Evolutionary conservation across 2,113 vertebrate species (phyloP).

Genomic region (Dromaius novaehollandiae): DNA sequence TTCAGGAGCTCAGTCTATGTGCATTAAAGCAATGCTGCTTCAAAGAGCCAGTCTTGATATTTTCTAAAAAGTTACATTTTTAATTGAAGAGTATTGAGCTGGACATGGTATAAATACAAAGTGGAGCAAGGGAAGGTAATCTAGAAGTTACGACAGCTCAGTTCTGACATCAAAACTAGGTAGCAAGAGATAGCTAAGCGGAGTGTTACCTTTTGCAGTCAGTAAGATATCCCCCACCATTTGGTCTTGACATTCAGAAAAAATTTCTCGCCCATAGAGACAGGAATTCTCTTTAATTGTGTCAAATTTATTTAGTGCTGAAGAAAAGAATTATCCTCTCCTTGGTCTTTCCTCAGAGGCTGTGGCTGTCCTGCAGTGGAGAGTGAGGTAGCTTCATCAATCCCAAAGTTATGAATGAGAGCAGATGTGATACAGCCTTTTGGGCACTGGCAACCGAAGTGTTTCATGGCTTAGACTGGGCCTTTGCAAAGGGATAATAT

Average conservation of each 20-base stretch:
- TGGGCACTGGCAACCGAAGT: not conserved
- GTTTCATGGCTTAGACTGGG: not conserved
- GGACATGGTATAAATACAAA: not conserved
- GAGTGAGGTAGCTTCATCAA: not conserved
- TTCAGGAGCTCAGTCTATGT: not conserved
- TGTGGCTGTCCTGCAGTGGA: not conserved
- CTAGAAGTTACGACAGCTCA: not conserved
- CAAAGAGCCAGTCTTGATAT: not conserved
- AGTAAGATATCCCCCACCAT: not conserved
- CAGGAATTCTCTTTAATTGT: not conserved
- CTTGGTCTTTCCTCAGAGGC: not conserved
- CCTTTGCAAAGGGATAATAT: not conserved
- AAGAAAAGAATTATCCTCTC: not conserved
- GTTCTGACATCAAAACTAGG: not conserved
- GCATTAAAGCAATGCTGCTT: not conserved
- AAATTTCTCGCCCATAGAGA: not conserved
- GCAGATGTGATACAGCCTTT: not conserved
- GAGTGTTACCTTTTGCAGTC: not conserved
- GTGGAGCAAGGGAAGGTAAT: not conserved
- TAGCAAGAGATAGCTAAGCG: not conserved
- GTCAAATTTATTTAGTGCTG: not conserved
- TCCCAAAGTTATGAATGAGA: not conserved
- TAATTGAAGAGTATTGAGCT: not conserved
- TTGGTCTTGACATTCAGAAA: not conserved
- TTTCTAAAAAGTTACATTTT: not conserved